phyloP scores from a whole-genome alignment of 2,888 invertebrate genomes.

The Leptinotarsa rubiginosa region DNA sequence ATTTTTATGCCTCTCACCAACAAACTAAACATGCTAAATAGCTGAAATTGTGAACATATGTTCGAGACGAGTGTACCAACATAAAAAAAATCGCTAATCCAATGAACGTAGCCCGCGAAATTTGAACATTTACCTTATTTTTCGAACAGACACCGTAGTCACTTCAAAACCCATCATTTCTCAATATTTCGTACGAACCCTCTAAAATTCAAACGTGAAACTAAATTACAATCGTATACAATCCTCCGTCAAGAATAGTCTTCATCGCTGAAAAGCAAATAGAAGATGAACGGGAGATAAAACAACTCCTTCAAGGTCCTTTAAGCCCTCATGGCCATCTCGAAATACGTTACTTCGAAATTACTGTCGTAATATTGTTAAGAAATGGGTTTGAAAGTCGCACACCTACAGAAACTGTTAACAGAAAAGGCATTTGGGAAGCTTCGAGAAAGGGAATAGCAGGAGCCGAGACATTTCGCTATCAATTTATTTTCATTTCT shows the following conservation, averaged over 20 bases:
- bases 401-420: conserved; percentile 32
- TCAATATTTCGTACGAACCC: too few species aligned
- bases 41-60: too few species aligned
- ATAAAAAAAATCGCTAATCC: too few species aligned
- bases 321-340: conserved; percentile 25
- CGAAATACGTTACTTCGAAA: conserved; percentile 31
- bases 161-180: too few species aligned
- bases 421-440: conserved; percentile 29
- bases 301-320: conserved; percentile 29
- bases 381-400: conserved; percentile 33
- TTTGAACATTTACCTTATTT: too few species aligned
- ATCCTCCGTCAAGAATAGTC: neutral
- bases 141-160: too few species aligned
- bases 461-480: conserved; percentile 7
- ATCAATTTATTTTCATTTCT: conserved; percentile 20
- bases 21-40: too few species aligned
- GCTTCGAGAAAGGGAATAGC: conserved; percentile 7
- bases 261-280: neutral
- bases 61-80: too few species aligned
- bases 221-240: neutral
- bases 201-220: too few species aligned
- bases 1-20: too few species aligned
- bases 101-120: too few species aligned
- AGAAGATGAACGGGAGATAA: conserved; percentile 30
- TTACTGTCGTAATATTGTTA: conserved; percentile 34